Evolutionary conservation across 2,113 vertebrate species (phyloP).

Genomic region (Camelus bactrianus): DNA sequence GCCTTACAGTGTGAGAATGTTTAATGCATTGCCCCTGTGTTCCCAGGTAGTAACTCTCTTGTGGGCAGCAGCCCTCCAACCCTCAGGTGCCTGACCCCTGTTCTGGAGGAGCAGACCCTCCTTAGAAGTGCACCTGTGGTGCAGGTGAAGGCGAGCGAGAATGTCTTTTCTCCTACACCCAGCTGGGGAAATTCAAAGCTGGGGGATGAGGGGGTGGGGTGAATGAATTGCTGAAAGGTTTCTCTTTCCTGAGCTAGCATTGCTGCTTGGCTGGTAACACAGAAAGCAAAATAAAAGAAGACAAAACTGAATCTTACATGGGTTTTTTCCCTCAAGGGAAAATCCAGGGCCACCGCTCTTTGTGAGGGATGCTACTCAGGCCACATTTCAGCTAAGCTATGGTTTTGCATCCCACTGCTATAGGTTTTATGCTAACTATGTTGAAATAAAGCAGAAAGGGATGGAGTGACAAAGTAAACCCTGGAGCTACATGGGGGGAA

Average conservation of each 20-base stretch:
- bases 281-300: background rate
- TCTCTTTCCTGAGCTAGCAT: background rate
- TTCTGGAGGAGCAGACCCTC: no score
- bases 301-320: background rate
- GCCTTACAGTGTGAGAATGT: background rate
- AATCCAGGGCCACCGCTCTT: background rate
- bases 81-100: background rate
- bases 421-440: constrained; percentile 20
- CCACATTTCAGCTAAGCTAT: background rate
- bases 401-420: background rate
- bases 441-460: constrained; percentile 13
- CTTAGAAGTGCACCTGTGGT: no score
- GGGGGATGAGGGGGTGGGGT: background rate
- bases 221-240: background rate
- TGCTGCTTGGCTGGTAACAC: background rate
- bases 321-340: background rate
- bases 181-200: background rate
- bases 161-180: background rate
- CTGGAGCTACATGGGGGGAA: background rate
- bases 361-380: fast-evolving
- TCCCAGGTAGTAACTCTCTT: background rate
- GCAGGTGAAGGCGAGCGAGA: background rate
- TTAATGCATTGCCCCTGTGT: background rate
- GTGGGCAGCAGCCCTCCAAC: background rate
- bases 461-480: background rate